Percentiles rank a stretch among this genome's conserved stretches.
These are phyloP conservation scores for Hippasteria phrygiana DNA, from an alignment of 53 echinoderm and acorn worm species.

Conservation along the genomic window DNA sequence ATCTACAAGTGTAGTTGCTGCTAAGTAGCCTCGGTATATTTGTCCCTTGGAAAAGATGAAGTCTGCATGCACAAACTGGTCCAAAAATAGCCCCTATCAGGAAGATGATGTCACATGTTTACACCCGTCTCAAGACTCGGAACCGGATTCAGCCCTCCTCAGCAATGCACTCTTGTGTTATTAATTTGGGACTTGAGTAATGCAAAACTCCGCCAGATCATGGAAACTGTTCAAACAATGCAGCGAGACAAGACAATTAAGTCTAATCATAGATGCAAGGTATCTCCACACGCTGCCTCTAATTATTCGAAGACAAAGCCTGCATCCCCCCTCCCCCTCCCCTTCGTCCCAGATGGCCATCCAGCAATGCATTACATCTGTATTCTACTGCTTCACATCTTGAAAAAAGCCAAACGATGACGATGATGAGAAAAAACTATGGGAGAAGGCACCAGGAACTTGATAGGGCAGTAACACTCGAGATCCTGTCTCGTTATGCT, in stretches of 20 bases:
- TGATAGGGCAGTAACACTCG: constrained; percentile 15
- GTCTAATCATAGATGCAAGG: constrained; percentile 52
- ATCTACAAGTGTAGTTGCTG: too few species aligned
- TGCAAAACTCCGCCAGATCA: constrained; percentile 12
- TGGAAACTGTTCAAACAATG: constrained; percentile 41
- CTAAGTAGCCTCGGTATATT: too few species aligned
- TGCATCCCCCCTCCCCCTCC: constrained; percentile 4
- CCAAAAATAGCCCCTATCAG: not conserved
- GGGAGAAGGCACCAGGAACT: constrained; percentile 1
- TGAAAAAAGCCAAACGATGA: constrained; percentile 14
- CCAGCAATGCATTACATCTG: not conserved
- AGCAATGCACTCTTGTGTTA: constrained; percentile 12
- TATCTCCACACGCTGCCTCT: constrained; percentile 16
- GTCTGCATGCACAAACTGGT: not conserved
- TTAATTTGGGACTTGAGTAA: constrained; percentile 31
- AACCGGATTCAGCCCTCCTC: not conserved
- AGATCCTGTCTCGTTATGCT: not conserved
- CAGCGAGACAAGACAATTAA: constrained; percentile 44
- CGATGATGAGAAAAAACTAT: not conserved
- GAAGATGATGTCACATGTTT: not conserved
- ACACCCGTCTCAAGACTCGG: not conserved
- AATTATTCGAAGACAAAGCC: constrained; percentile 2
- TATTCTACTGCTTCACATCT: not conserved
- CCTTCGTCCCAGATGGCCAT: not conserved
- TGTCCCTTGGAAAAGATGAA: not conserved